Conservation (phyloP, 1,140 invertebrate species). For the Drosophila suzukii region DNA sequence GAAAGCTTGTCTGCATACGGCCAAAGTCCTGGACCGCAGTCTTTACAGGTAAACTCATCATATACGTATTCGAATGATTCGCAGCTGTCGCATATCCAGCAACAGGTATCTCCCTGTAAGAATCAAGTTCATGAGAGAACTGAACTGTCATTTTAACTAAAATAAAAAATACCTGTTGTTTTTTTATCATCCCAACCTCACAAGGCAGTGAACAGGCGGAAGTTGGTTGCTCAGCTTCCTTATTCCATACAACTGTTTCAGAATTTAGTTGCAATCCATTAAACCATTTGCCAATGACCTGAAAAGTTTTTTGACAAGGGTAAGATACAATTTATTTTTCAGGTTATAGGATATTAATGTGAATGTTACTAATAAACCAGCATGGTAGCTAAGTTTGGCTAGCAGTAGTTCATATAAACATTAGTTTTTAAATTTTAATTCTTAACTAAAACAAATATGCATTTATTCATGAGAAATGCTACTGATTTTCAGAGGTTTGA, state of each 20-base stretch:
- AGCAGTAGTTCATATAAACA: no score
- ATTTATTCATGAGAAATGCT: no score
- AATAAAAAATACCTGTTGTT: conserved; percentile 87
- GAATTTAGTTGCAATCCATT: conserved; percentile 86
- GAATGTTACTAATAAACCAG: neutral
- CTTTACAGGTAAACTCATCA: conserved; percentile 88
- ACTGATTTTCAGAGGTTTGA: no score
- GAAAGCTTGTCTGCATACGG: conserved; percentile 87
- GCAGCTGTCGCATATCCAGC: conserved; percentile 91
- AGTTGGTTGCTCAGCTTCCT: conserved; percentile 85
- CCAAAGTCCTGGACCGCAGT: conserved; percentile 88
- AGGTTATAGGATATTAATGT: neutral
- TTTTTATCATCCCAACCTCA: conserved; percentile 89
- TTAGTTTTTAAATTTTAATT: no score
- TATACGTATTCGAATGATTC: conserved; percentile 88
- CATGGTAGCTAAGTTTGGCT: no score
- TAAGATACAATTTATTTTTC: neutral
- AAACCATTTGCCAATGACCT: conserved; percentile 89
- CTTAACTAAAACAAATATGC: no score
- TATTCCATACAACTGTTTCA: conserved; percentile 86
- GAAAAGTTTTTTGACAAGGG: conserved; percentile 11
- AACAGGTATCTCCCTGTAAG: conserved; percentile 88
- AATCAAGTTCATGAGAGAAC: neutral
- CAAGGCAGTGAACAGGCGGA: conserved; percentile 90
- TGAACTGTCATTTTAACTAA: neutral